Evolutionary conservation across 35 echinoderm and acorn worm species (phyloP).

Genomic region (Heliocidaris erythrogramma): DNA sequence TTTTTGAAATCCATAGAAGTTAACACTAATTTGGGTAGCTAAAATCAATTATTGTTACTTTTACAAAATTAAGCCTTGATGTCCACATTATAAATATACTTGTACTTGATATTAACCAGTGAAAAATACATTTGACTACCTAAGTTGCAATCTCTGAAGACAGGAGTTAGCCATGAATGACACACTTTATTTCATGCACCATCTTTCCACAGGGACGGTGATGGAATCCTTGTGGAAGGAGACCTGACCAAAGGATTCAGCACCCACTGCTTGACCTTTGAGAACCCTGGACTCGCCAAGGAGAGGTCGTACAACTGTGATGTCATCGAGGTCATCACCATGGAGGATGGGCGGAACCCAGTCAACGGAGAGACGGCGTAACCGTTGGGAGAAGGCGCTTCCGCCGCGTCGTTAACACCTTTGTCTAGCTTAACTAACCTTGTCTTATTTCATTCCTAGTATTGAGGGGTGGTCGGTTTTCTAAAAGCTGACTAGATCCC

Average conservation of each 20-base stretch:
- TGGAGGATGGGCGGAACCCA: slow-evolving; percentile 60
- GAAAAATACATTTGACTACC: too few relatives aligned
- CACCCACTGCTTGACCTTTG: slow-evolving; percentile 71
- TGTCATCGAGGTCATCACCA: slow-evolving; percentile 83
- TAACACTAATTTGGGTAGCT: too few relatives aligned
- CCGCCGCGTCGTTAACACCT: background rate
- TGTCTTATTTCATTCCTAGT: background rate
- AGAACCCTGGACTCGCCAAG: slow-evolving; percentile 72
- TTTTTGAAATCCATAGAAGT: too few relatives aligned
- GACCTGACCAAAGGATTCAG: slow-evolving; percentile 81
- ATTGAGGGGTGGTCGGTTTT: background rate
- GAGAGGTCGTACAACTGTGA: slow-evolving; percentile 67
- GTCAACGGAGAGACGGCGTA: slow-evolving; percentile 2
- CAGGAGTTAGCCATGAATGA: background rate
- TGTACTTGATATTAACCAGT: too few relatives aligned
- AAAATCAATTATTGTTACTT: too few relatives aligned
- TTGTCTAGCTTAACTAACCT: background rate
- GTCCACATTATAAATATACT: too few relatives aligned
- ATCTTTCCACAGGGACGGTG: slow-evolving; percentile 70
- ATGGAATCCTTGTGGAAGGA: slow-evolving; percentile 75
- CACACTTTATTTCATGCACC: background rate
- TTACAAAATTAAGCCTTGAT: too few relatives aligned
- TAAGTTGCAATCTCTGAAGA: background rate
- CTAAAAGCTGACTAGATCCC: background rate
- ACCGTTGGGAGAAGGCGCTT: background rate